phyloP scores from a whole-genome alignment of 2,113 vertebrate species.

The Aspidoscelis tigris region DNA sequence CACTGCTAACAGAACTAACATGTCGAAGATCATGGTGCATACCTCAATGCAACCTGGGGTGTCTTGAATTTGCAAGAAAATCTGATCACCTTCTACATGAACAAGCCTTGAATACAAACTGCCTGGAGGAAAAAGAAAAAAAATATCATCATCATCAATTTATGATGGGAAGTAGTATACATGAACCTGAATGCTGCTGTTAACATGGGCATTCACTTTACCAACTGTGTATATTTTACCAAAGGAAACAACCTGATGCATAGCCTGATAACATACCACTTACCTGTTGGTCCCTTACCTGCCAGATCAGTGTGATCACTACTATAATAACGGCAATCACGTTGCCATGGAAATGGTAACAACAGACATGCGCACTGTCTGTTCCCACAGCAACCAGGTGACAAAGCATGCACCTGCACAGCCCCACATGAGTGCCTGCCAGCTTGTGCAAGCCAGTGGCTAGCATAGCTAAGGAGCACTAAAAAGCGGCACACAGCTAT shows the following conservation, averaged over 20 bases:
- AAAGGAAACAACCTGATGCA: background rate
- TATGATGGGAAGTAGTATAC: background rate
- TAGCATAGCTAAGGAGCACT: no score
- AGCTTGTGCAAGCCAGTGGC: no score
- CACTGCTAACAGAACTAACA: background rate
- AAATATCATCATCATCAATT: slow-evolving; percentile 6
- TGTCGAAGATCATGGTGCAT: background rate
- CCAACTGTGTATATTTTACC: background rate
- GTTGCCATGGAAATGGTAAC: no score
- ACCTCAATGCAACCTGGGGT: slow-evolving; percentile 82
- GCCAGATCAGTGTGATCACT: no score
- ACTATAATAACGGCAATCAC: no score
- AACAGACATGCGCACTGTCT: no score
- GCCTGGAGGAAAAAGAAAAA: slow-evolving; percentile 65
- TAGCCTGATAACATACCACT: no score
- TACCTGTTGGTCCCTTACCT: no score
- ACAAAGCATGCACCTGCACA: no score
- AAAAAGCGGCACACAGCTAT: no score
- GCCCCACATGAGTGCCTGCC: no score
- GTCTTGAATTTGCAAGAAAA: slow-evolving; percentile 83
- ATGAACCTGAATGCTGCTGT: background rate
- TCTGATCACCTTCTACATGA: slow-evolving; percentile 77
- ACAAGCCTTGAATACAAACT: slow-evolving; percentile 81
- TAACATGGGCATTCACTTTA: background rate
- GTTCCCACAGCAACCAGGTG: no score